Percentiles rank a stretch among this genome's conserved stretches.
These are phyloP conservation scores for Cheilosia vernalis DNA, from an alignment of 2,888 invertebrate genomes.

Conservation along the genomic window DNA sequence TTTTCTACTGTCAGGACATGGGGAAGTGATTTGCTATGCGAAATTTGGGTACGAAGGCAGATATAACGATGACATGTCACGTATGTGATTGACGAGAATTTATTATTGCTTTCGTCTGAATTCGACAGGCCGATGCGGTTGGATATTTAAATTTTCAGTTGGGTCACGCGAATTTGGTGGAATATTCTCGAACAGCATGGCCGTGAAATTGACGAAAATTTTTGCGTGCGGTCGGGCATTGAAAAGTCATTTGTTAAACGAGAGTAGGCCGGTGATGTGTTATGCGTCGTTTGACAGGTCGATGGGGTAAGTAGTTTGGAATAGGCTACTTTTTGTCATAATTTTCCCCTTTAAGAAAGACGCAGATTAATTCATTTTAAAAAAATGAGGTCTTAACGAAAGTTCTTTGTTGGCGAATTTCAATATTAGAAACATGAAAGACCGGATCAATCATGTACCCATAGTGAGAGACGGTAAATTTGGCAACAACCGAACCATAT, in stretches of 20 bases:
- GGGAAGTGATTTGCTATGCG: conserved; percentile 13
- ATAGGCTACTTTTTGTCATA: no score
- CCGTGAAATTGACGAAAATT: conserved; percentile 44
- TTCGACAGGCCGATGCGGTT: conserved; percentile 36
- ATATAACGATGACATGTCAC: conserved; percentile 72
- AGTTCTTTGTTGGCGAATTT: no score
- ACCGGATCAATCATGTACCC: no score
- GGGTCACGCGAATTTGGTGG: conserved; percentile 4
- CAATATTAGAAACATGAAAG: no score
- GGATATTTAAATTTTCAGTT: conserved; percentile 11
- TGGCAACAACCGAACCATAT: neutral
- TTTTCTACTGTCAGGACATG: neutral
- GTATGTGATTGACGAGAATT: conserved; percentile 81
- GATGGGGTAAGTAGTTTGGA: no score
- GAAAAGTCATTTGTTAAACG: conserved; percentile 32
- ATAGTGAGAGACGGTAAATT: neutral
- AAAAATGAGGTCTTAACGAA: no score
- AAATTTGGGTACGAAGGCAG: conserved; percentile 38
- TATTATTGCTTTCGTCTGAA: conserved; percentile 76
- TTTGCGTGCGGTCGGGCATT: neutral
- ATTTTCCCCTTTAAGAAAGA: no score
- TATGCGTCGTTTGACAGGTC: conserved; percentile 5
- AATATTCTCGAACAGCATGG: conserved; percentile 15
- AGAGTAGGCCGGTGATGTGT: conserved; percentile 7
- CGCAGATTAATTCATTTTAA: no score